Base-by-base conservation (phyloP, 2,888 invertebrate species). In the Lymantria monacha region DNA sequence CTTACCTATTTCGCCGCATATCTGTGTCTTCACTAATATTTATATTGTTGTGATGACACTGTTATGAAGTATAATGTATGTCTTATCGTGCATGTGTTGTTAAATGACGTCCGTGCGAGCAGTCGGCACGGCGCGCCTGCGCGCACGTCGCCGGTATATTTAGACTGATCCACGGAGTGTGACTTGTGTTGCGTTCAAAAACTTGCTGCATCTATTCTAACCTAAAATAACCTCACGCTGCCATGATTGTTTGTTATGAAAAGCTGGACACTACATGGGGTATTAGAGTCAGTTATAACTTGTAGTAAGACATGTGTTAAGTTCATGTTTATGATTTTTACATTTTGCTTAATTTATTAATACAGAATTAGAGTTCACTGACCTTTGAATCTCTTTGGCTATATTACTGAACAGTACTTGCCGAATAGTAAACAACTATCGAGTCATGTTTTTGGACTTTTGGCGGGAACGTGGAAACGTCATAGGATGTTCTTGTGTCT, bases 1-100 rank as follows among this genome's bases (percentile, higher is more conserved):
- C 87, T 87, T 75, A 90, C 90, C 87, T 88, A 82, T 81, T 83
- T 61, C 83, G 83, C 67, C 80, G 81, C 87, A 88, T 88, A 77
- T 72, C 76, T 75, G 70, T 69, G 72, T 70, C 73, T 76, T 79
- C 74, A 70, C 70, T 62, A 67, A 61, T 41, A 70, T 68, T 62
- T 57, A 69, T 62, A 51, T 57, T 63, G 68, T 63, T 61, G 70
- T 69, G 71, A 69, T 76, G 66, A 69, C 76, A 80, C 81, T 33
- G 75, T 73, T 68, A 22, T 59, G 70, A 73, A 72, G 73, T 80
- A 73, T 74, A 22, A 74, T 52, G 14, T 79, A 71, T 87, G 83
- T 86, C 84, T 90, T 89, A 89, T 89, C 87, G 81, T 74, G 74
- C 62, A 74, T 72, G 68, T 72, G 69, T 77, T 75, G 76, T 83